phyloP scores from a whole-genome alignment of 2,113 vertebrate species.

The Uropsilus gracilis region DNA sequence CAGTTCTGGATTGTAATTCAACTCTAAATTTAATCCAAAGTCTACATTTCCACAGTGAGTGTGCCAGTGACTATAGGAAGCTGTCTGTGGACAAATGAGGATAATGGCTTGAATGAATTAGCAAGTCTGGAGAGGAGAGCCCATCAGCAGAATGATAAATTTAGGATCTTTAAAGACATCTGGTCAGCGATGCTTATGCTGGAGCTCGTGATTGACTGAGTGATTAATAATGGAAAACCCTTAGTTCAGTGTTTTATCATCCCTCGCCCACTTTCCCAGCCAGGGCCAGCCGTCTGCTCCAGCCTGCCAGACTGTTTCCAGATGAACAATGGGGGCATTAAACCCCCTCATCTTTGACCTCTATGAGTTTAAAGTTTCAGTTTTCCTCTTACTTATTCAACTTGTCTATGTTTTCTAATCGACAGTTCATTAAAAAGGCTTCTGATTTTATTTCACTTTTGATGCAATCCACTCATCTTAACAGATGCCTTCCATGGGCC shows the following conservation, averaged over 20 bases:
- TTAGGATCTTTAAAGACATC: slow-evolving; percentile 75
- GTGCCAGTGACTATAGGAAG: background rate
- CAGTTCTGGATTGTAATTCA: background rate
- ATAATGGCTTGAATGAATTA: slow-evolving; percentile 51
- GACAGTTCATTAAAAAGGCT: background rate
- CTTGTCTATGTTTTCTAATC: background rate
- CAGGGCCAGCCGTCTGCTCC: background rate
- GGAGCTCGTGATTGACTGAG: slow-evolving; percentile 10
- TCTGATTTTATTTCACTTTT: fast-evolving
- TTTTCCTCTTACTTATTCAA: background rate
- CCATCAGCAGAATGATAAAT: slow-evolving; percentile 65
- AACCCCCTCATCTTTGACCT: background rate
- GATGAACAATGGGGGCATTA: background rate
- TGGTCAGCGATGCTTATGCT: slow-evolving; percentile 60
- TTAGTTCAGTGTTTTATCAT: slow-evolving; percentile 20
- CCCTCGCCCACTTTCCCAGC: background rate
- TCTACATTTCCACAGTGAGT: background rate
- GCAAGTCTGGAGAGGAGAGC: slow-evolving; percentile 49
- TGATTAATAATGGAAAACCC: slow-evolving; percentile 65
- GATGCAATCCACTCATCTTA: background rate
- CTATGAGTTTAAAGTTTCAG: background rate
- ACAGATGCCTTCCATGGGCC: background rate
- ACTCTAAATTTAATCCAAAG: background rate
- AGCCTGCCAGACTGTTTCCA: background rate
- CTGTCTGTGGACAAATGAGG: slow-evolving; percentile 7